Evolutionary conservation across 2,113 vertebrate species (phyloP), one percentile per base, ranked within the genome.

Genomic region (Psephotus haematonotus): DNA sequence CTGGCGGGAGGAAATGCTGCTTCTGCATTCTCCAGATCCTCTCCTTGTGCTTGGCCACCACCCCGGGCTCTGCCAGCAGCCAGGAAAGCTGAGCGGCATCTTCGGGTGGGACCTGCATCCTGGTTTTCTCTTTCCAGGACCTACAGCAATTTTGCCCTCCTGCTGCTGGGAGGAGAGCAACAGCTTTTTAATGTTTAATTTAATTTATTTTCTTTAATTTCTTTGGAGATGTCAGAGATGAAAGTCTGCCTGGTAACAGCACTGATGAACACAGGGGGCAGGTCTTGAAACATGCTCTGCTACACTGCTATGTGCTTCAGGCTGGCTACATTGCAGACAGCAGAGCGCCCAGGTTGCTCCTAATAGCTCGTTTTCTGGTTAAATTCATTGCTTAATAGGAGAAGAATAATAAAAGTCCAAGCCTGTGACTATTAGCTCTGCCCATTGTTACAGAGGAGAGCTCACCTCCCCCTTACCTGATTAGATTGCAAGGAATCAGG

Each of bases 171-270:
- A 87, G 28, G 41, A 95, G n/a, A 85, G 44, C 22, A 64, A 53
- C 3, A 46, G 28, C 2, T 44, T 90, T 88, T 82, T 24, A 62
- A 82, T 86, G 86, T 88, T 90, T 82, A 85, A 90, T 90, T 85
- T 62, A 50, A 83, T 92, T 83, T 62, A 19, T 78, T 92, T 82
- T 84, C 68, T 88, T 89, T 78, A 43, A 91, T 86, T 92, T 90
- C 80, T 92, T 75, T 63, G 76, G 80, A 81, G 41, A 86, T 74
- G 47, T 24, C 5, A 0, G 86, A 86, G 94, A 86, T 33, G 15
- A 86, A 94, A 93, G 60, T 81, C 94, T 93, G 95, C 94, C 88
- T 28, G 19, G 72, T 78, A 96, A 94, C 92, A 92, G 92, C 1
- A 5, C 79, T 53, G 80, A 93, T 50, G 71, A 88, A 85, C 80